Percentiles rank a stretch among this genome's conserved stretches.
These are phyloP conservation scores for Leptodactylus fallax DNA, from an alignment of 2,797 vertebrate species.

Conservation along the genomic window DNA sequence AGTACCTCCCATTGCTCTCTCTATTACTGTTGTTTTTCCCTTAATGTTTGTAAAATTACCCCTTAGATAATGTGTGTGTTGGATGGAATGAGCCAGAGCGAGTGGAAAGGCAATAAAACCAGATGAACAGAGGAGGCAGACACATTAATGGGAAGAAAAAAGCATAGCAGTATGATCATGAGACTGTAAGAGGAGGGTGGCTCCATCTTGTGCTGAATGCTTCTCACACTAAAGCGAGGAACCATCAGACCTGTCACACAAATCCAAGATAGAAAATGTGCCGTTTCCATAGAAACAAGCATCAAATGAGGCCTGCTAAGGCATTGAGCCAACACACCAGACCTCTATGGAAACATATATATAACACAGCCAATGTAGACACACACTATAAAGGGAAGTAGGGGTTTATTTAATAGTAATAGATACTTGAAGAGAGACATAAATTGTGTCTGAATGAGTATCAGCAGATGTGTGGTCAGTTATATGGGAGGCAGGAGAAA, in stretches of 20 bases:
- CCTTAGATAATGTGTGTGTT: constrained; percentile 5
- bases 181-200: constrained; percentile 11
- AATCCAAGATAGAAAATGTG: constrained; percentile 53
- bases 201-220: constrained; percentile 58
- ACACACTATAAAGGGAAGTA: not conserved
- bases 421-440: not conserved
- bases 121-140: constrained; percentile 19
- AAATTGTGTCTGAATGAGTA: not conserved
- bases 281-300: constrained; percentile 58
- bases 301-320: constrained; percentile 53
- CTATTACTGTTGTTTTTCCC: constrained; percentile 21
- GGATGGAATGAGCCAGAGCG: constrained; percentile 7
- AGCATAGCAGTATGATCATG: not conserved
- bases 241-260: constrained; percentile 50
- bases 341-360: constrained; percentile 12
- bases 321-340: constrained; percentile 36
- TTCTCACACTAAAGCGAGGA: constrained; percentile 36
- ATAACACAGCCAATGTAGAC: not conserved
- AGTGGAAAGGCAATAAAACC: constrained; percentile 11
- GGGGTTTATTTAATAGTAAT: not conserved
- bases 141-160: constrained; percentile 12
- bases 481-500: not conserved
- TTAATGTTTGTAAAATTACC: constrained; percentile 23
- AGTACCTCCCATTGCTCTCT: constrained; percentile 16
- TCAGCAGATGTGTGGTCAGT: not conserved